A percentile compares a stretch with the other conserved stretches of the same genome.
These are phyloP conservation scores for Mustela lutreola DNA, from an alignment of 2,113 vertebrate species.

Conservation along the genomic window DNA sequence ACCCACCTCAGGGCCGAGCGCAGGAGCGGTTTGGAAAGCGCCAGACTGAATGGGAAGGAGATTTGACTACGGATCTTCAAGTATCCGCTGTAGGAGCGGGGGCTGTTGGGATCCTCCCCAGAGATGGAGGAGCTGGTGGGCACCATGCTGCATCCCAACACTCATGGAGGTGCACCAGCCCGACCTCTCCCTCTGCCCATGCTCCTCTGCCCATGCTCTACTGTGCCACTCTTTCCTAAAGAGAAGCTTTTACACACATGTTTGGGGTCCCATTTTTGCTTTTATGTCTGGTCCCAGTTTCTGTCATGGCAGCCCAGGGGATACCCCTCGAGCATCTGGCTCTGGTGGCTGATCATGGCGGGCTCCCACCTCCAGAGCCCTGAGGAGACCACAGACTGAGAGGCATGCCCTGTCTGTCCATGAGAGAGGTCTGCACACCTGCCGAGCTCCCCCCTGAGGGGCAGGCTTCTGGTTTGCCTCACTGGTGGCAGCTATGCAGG, in stretches of 20 bases:
- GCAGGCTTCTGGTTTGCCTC: background rate
- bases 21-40: background rate
- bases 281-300: background rate
- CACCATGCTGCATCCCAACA: background rate
- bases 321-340: background rate
- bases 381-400: background rate
- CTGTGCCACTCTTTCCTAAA: background rate
- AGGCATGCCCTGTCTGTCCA: background rate
- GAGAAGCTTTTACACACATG: background rate
- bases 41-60: background rate
- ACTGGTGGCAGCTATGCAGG: background rate
- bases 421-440: background rate
- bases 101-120: background rate
- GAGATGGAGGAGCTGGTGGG: background rate
- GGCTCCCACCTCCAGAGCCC: background rate
- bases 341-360: background rate
- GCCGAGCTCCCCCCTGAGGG: background rate
- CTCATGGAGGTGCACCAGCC: background rate
- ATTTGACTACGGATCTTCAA: background rate
- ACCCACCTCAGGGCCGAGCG: background rate
- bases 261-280: background rate
- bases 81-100: background rate
- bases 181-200: background rate
- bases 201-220: background rate
- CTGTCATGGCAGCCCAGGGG: background rate